A percentile compares a stretch with the other conserved stretches of the same genome.
These are phyloP conservation scores for Leiothrix lutea DNA, from an alignment of 2,113 vertebrate genomes.

Conservation along the genomic window DNA sequence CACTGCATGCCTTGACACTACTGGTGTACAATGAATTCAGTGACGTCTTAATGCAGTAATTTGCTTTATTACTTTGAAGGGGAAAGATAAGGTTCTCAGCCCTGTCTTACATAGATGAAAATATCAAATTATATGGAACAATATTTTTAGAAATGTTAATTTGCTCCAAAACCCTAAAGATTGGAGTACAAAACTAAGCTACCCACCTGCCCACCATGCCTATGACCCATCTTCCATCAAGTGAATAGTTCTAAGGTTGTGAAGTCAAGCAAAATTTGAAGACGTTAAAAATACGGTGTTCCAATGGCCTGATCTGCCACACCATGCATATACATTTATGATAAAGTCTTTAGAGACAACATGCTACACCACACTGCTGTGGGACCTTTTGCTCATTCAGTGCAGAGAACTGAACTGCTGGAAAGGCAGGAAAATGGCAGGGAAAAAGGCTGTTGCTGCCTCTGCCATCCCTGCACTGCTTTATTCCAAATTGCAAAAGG, in stretches of 20 bases:
- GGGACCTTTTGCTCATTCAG: neutral
- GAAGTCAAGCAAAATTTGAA: neutral
- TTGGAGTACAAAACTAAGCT: accelerated
- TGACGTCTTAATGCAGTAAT: neutral
- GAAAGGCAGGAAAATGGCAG: neutral
- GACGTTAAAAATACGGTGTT: neutral
- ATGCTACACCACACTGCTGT: accelerated
- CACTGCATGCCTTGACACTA: neutral
- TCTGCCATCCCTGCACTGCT: neutral
- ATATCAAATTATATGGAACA: neutral
- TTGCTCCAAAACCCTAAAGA: slow-evolving; percentile 3
- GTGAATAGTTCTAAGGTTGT: neutral
- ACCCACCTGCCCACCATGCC: neutral
- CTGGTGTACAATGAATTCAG: neutral
- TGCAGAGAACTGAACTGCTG: neutral
- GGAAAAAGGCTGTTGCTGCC: neutral
- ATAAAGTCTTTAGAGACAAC: neutral
- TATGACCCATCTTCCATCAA: neutral
- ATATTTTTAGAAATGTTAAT: neutral
- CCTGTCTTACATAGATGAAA: neutral
- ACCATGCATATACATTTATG: neutral
- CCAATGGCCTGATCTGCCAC: neutral
- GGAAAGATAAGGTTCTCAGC: neutral
- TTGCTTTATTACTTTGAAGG: neutral
- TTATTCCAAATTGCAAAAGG: neutral